A percentile compares a stretch with the other conserved stretches of the same genome.
Conservation (phyloP, 2,888 invertebrate genomes). For the Ophion slaviceki region DNA sequence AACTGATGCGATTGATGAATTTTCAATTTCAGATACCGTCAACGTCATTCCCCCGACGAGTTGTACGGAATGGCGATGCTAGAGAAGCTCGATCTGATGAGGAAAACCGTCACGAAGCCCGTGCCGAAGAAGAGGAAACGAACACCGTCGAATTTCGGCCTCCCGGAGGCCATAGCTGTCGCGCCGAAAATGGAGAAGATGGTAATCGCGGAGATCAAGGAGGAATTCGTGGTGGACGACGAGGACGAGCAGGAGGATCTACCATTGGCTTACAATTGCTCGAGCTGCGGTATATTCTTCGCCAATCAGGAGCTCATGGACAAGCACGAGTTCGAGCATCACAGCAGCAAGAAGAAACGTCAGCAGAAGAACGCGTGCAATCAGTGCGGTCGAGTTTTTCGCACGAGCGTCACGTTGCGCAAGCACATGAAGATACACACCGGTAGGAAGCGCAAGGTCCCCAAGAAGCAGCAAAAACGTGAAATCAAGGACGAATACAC, state of each 20-base stretch:
- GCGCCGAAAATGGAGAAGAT: constrained; percentile 23
- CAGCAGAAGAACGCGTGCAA: constrained; percentile 77
- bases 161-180: background rate
- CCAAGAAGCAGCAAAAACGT: constrained; percentile 41
- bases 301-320: constrained; percentile 74
- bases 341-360: constrained; percentile 71
- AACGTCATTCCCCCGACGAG: constrained; percentile 74
- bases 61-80: constrained; percentile 78
- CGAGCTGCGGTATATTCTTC: constrained; percentile 76
- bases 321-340: constrained; percentile 75
- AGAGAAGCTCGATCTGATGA: constrained; percentile 77
- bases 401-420: constrained; percentile 74
- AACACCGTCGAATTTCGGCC: background rate
- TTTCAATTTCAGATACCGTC: constrained; percentile 80
- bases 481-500: constrained; percentile 65
- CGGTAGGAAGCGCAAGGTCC: constrained; percentile 69
- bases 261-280: constrained; percentile 77
- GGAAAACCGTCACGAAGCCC: constrained; percentile 70
- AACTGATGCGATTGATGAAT: constrained; percentile 78
- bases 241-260: constrained; percentile 66
- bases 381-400: constrained; percentile 78
- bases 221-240: constrained; percentile 54
- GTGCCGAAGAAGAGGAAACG: constrained; percentile 37
- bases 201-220: constrained; percentile 49
- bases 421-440: constrained; percentile 79